Conservation (phyloP, 2,113 vertebrate species). For the cat (Felis catus) region F.catus_Fca126_mat1.0 CM031412.1:156925001-156925500, state of each 20-base stretch:
- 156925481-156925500: background rate
- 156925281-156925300: background rate
- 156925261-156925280: background rate
- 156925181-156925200: background rate
- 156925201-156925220: background rate
- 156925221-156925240: background rate
- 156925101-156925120: background rate
- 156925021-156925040: too few species aligned
- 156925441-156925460: background rate
- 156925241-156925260: background rate
- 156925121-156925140: background rate
- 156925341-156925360: background rate
- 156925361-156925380: background rate
- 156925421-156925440: background rate
- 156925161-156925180: background rate
- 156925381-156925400: too few species aligned
- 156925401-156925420: background rate
- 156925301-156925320: background rate
- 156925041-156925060: too few species aligned
- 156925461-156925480: too few species aligned
- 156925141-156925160: background rate
- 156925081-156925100: too few species aligned
- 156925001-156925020: too few species aligned
- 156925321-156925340: background rate
- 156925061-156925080: too few species aligned